Conservation (phyloP, 2,113 vertebrate genomes). For the Ancistrus triradiatus region DNA sequence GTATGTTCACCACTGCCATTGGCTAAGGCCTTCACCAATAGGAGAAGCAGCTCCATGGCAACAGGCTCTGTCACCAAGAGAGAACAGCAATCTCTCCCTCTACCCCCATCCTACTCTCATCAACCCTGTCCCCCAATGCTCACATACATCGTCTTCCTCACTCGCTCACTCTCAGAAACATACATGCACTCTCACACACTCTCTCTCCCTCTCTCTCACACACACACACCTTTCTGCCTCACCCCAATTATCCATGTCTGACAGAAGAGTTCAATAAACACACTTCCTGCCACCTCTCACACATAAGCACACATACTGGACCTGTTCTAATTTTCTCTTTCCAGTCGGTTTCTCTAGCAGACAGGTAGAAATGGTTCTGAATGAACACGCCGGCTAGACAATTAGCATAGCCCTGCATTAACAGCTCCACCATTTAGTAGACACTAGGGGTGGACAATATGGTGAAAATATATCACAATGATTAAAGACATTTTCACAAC, state of each 20-base stretch:
- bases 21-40: slow-evolving; percentile 78
- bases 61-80: slow-evolving; percentile 84
- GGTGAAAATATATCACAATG: no score
- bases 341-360: no score
- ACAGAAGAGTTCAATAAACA: slow-evolving; percentile 27
- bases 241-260: slow-evolving; percentile 44
- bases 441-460: no score
- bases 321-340: slow-evolving; percentile 13
- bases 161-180: no score
- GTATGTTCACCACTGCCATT: slow-evolving; percentile 70
- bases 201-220: no score
- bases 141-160: no score
- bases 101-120: slow-evolving; percentile 59
- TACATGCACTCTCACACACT: slow-evolving; percentile 40
- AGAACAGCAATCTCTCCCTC: slow-evolving; percentile 67
- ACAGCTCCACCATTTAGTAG: no score
- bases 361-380: slow-evolving; percentile 19
- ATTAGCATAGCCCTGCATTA: no score
- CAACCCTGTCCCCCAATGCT: slow-evolving; percentile 56
- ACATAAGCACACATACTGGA: slow-evolving; percentile 7
- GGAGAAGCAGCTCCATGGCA: slow-evolving; percentile 81
- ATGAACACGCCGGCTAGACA: no score
- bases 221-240: slow-evolving; percentile 26
- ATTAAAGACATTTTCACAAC: no score
- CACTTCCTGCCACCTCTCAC: slow-evolving; percentile 9